Evolutionary conservation across 2,797 vertebrate genomes (phyloP).

Genomic region (Sebastolobus altivelis): DNA sequence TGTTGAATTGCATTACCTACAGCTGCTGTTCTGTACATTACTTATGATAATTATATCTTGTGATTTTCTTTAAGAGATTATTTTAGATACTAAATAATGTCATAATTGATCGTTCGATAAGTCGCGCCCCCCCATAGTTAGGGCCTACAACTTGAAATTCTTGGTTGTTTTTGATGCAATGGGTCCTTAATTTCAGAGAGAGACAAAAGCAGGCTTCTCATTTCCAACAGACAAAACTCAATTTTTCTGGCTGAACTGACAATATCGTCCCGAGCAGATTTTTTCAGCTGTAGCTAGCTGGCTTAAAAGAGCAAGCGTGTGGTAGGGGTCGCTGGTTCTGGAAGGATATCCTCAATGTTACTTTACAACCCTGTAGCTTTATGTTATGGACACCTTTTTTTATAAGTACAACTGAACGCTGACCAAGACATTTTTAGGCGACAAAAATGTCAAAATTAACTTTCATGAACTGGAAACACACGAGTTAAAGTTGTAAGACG

Average conservation of each 20-base stretch:
- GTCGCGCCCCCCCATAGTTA: background rate
- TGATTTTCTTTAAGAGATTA: background rate
- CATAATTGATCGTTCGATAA: background rate
- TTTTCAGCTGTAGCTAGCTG: too few relatives aligned
- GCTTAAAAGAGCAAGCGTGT: background rate
- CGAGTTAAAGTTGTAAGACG: too few relatives aligned
- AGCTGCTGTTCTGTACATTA: background rate
- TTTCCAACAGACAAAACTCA: background rate
- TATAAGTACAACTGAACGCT: too few relatives aligned
- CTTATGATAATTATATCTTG: background rate
- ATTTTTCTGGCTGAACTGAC: background rate
- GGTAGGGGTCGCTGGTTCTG: background rate
- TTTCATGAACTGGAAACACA: too few relatives aligned
- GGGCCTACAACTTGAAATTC: background rate
- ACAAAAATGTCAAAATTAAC: too few relatives aligned
- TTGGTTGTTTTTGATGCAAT: background rate
- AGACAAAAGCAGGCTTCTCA: too few relatives aligned
- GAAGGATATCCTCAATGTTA: background rate
- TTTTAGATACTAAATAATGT: background rate
- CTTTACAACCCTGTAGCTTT: background rate
- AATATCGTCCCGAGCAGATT: background rate
- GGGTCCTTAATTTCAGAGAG: background rate
- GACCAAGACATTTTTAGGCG: too few relatives aligned
- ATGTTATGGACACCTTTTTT: background rate
- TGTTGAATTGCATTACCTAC: background rate